Evolutionary conservation across 2,113 vertebrate genomes (phyloP).

Genomic region (Triplophysa rosa): DNA sequence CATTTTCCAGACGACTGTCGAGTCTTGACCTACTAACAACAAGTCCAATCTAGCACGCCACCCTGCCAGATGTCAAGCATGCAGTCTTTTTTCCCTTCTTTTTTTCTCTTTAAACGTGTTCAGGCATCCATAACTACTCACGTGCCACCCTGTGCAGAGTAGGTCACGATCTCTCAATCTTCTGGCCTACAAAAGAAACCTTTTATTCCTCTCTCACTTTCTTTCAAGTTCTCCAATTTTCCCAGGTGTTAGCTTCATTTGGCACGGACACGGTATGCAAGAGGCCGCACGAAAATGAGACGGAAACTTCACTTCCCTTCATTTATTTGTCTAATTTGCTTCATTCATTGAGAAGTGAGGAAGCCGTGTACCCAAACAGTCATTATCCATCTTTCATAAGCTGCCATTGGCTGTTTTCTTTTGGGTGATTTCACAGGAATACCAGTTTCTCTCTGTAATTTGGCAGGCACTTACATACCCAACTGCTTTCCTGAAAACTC

Average conservation of each 20-base stretch:
- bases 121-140: slow-evolving; percentile 22
- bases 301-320: slow-evolving; percentile 75
- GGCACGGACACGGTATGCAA: slow-evolving; percentile 64
- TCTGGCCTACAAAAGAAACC: background rate
- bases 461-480: slow-evolving; percentile 79
- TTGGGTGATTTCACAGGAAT: slow-evolving; percentile 79
- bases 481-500: slow-evolving; percentile 94
- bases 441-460: slow-evolving; percentile 70
- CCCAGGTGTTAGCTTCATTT: slow-evolving; percentile 72
- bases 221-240: slow-evolving; percentile 64
- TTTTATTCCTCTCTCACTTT: background rate
- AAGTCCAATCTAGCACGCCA: slow-evolving; percentile 35
- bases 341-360: slow-evolving; percentile 69
- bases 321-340: slow-evolving; percentile 61
- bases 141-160: slow-evolving; percentile 30
- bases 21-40: slow-evolving; percentile 47
- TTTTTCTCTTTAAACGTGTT: slow-evolving; percentile 31
- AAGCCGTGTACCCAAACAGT: slow-evolving; percentile 77
- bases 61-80: slow-evolving; percentile 25
- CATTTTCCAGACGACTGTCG: slow-evolving; percentile 38
- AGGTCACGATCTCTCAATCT: slow-evolving; percentile 17
- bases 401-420: slow-evolving; percentile 74
- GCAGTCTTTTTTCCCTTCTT: slow-evolving; percentile 8
- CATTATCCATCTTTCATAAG: slow-evolving; percentile 81
- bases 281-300: slow-evolving; percentile 36